Conservation (phyloP, 1,140 invertebrate genomes). For the Vanessa atalanta region DNA sequence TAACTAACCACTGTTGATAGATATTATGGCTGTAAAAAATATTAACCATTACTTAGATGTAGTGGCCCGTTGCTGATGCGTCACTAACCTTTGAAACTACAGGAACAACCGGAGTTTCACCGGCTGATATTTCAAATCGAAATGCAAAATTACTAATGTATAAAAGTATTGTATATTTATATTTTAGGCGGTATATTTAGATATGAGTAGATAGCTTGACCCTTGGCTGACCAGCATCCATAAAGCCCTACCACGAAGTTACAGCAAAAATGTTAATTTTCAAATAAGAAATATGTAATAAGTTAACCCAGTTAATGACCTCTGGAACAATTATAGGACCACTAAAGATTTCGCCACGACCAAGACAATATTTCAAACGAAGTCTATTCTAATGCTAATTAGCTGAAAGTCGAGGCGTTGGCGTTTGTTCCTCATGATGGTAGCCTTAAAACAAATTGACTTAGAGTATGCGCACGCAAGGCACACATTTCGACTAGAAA, state of each 20-base stretch:
- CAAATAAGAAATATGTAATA: neutral
- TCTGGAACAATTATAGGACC: constrained; percentile 36
- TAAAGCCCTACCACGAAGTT: neutral
- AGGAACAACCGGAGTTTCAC: neutral
- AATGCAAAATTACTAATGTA: no score
- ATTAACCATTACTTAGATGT: no score
- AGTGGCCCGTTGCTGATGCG: no score
- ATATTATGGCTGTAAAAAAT: no score
- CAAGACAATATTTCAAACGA: constrained; percentile 41
- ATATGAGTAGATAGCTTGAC: no score
- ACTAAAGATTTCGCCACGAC: constrained; percentile 43
- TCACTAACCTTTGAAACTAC: neutral
- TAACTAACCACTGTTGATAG: no score
- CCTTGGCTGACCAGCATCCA: no score
- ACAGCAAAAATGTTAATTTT: neutral
- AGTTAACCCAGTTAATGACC: constrained; percentile 36
- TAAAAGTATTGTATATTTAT: no score
- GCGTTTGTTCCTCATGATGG: constrained; percentile 57
- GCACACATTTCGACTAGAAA: neutral
- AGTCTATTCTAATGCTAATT: constrained; percentile 72
- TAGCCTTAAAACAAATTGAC: constrained; percentile 72
- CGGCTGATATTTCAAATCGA: neutral
- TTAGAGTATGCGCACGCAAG: constrained; percentile 44
- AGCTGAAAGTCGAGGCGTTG: constrained; percentile 64
- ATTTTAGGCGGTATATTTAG: no score